Percentiles rank a stretch among this genome's conserved stretches.
These are phyloP conservation scores for Emmelina monodactyla DNA, from an alignment of 2,888 invertebrate genomes.

Conservation along the genomic window DNA sequence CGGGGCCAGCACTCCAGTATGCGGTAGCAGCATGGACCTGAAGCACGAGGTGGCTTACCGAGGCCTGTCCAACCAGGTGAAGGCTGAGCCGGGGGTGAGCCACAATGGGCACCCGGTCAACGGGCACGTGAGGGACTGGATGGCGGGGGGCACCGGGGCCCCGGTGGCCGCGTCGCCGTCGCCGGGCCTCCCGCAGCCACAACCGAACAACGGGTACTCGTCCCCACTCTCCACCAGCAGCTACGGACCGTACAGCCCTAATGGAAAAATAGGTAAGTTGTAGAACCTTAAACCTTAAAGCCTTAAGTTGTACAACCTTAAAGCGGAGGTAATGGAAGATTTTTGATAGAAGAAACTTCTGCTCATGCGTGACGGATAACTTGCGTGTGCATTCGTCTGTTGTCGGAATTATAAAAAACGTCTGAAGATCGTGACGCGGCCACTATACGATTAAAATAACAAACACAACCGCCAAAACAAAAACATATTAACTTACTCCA, in stretches of 20 bases:
- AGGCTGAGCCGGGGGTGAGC: constrained; percentile 59
- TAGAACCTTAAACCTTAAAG: no score
- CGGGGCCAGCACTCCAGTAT: constrained; percentile 60
- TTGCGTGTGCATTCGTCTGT: no score
- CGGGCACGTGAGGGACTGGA: constrained; percentile 59
- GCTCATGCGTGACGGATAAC: no score
- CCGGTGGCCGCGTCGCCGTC: constrained; percentile 66
- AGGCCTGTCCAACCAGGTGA: constrained; percentile 58
- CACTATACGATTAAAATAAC: no score
- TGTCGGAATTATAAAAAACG: no score
- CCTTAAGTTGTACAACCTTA: no score
- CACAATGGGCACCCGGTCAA: constrained; percentile 57
- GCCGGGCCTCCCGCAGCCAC: constrained; percentile 70
- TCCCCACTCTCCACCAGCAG: constrained; percentile 87
- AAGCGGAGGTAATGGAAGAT: no score
- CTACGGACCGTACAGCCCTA: constrained; percentile 90
- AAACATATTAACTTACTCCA: no score
- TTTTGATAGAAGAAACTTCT: no score
- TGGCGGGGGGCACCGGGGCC: constrained; percentile 61
- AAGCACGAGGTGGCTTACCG: constrained; percentile 71
- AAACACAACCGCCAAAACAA: no score
- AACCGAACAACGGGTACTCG: constrained; percentile 80
- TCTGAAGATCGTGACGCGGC: no score
- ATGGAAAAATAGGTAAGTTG: constrained; percentile 85
- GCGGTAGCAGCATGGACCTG: constrained; percentile 70